Base-by-base conservation (phyloP, 2,797 vertebrate genomes). In the Mormyrops attenuatus region DNA sequence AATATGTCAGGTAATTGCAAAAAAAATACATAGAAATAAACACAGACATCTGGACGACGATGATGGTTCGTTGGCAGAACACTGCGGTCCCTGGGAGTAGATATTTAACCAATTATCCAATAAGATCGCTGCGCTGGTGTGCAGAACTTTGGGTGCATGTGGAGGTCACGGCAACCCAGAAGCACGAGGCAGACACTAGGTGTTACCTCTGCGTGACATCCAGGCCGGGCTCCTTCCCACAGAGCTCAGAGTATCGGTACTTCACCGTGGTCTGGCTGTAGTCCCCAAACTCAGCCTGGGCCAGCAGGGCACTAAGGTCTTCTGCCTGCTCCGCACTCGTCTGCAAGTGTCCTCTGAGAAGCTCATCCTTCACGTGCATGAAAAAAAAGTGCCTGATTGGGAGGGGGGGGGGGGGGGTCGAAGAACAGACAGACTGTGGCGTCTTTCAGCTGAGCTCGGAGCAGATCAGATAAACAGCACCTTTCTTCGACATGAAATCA, bases 181-280 rank as follows among this genome's bases (percentile, higher is more conserved):
- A 9, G 41, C 41, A 7, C n/a, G 4, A 13, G 47, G 17, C 44
- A 17, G 30, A 17, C 5, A 5, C 52, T 87, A 3, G 50, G 13
- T 5, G 13, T 57, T 97, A 99, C 98, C 98, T 98, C 95, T 97
- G 96, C 34, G 97, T 92, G 0, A 95, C 94, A 3, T 95, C 91
- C 0, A 95, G 95, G 91, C 94, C 96, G 85, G 97, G 97, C 80
- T 99, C 97, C 93, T 97, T 97, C 1, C 97, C 94, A 91, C 97
- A 99, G 88, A 99, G 91, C 73, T 98, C 97, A 0, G 97, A 96
- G 44, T 98, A 98, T 94, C 92, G 98, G 94, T 99, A 99, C 94
- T 97, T 97, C 90, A 98, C 98, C 0, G 98, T 99, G 95, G 99
- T 99, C 94, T 98, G 98, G 93, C 98, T 99, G 94, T 99, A 99